Evolutionary conservation across 2,113 vertebrate genomes (phyloP).

Genomic region (Nanorana parkeri): DNA sequence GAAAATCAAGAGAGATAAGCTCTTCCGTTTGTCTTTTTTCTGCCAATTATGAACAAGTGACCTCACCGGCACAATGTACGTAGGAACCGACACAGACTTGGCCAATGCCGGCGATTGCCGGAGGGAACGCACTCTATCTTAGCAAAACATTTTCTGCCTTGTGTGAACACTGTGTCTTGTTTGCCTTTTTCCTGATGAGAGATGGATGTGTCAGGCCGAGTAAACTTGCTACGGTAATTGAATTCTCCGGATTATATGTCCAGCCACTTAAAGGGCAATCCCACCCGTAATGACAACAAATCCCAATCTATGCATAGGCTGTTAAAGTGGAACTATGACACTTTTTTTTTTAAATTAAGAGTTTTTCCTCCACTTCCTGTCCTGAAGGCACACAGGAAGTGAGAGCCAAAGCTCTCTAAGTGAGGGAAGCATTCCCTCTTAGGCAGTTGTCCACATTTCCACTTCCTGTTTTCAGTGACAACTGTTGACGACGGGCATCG

Average conservation of each 20-base stretch:
- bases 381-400: too few species aligned
- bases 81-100: not conserved
- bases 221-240: not conserved
- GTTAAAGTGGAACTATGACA: too few species aligned
- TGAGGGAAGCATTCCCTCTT: too few species aligned
- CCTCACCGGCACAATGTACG: constrained; percentile 15
- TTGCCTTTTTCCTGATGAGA: constrained; percentile 40
- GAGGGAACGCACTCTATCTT: constrained; percentile 38
- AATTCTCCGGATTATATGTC: not conserved
- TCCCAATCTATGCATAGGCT: too few species aligned
- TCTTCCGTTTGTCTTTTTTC: constrained; percentile 31
- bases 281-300: too few species aligned
- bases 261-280: too few species aligned
- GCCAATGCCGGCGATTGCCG: not conserved
- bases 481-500: too few species aligned
- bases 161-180: constrained; percentile 37
- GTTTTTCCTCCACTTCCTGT: too few species aligned
- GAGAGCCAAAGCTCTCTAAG: too few species aligned
- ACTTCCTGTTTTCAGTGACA: too few species aligned
- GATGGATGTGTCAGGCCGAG: constrained; percentile 37
- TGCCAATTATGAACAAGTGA: constrained; percentile 43
- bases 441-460: too few species aligned
- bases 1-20: constrained; percentile 1
- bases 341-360: too few species aligned
- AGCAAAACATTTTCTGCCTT: constrained; percentile 41